Conservation (phyloP, 2,797 vertebrate genomes). For the Muscicapa comitata region DNA sequence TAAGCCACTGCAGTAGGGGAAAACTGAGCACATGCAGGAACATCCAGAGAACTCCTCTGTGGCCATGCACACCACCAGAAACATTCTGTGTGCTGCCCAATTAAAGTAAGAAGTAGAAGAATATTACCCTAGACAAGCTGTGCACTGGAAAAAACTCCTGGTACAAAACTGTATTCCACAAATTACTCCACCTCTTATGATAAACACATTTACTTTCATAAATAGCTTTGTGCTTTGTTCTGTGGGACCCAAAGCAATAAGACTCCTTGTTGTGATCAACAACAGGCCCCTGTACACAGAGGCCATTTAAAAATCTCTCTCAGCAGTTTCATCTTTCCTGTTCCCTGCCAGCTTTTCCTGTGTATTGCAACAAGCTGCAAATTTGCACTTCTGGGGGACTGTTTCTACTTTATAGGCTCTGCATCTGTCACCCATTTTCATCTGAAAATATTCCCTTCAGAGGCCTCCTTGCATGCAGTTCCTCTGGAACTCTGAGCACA, state of each 20-base stretch:
- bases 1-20: not conserved
- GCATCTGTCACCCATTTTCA: not conserved
- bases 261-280: not conserved
- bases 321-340: not conserved
- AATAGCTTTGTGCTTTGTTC: not conserved
- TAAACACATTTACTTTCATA: not conserved
- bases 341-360: not conserved
- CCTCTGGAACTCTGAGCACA: not conserved
- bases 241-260: not conserved
- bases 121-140: not conserved
- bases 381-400: not conserved
- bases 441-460: not conserved
- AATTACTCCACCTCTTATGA: not conserved
- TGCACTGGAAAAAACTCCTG: not conserved
- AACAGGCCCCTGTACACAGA: not conserved
- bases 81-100: not conserved
- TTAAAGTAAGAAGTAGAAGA: not conserved
- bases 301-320: not conserved
- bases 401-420: not conserved
- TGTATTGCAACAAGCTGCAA: not conserved
- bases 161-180: not conserved
- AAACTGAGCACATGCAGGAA: not conserved
- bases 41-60: not conserved
- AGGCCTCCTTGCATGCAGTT: not conserved
- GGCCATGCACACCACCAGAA: not conserved